Conservation (phyloP, 2,888 invertebrate genomes). For the Tetragonisca angustula region DNA sequence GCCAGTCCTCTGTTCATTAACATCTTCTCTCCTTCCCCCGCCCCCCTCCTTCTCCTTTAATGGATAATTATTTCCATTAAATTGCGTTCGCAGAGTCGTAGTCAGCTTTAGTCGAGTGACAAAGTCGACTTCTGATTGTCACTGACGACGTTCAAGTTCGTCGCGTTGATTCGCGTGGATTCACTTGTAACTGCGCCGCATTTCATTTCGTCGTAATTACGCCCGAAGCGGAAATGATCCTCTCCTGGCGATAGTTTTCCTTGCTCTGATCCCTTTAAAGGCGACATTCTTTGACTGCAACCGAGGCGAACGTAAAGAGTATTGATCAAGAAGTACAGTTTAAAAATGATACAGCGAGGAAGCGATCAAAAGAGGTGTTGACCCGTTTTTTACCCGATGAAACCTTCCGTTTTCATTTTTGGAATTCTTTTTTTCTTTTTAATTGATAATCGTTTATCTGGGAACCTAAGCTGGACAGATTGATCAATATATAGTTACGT, state of each 20-base stretch:
- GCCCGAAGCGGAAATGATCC: conserved; percentile 6
- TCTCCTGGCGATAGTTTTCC: conserved; percentile 14
- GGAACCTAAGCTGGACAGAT: too few relatives aligned
- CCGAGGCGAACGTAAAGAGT: background rate
- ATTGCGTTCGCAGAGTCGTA: background rate
- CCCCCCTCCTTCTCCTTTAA: too few relatives aligned
- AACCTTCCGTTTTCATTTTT: background rate
- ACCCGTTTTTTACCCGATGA: too few relatives aligned
- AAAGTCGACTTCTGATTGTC: conserved; percentile 10
- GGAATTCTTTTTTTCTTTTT: background rate
- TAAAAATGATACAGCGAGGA: background rate
- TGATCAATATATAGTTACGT: too few relatives aligned
- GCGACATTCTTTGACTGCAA: background rate
- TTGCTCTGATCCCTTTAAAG: conserved; percentile 1
- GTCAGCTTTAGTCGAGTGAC: background rate
- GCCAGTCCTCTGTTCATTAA: background rate
- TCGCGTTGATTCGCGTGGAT: background rate
- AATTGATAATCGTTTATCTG: too few relatives aligned
- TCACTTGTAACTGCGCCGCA: background rate
- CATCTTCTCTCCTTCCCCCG: background rate
- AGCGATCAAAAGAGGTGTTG: background rate
- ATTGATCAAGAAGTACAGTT: background rate
- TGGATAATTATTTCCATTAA: conserved; percentile 28
- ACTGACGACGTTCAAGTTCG: background rate
- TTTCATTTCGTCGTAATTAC: conserved; percentile 26